A percentile compares a stretch with the other conserved stretches of the same genome.
Conservation (phyloP, 2,113 vertebrate genomes). For the Crocuta crocuta region DNA sequence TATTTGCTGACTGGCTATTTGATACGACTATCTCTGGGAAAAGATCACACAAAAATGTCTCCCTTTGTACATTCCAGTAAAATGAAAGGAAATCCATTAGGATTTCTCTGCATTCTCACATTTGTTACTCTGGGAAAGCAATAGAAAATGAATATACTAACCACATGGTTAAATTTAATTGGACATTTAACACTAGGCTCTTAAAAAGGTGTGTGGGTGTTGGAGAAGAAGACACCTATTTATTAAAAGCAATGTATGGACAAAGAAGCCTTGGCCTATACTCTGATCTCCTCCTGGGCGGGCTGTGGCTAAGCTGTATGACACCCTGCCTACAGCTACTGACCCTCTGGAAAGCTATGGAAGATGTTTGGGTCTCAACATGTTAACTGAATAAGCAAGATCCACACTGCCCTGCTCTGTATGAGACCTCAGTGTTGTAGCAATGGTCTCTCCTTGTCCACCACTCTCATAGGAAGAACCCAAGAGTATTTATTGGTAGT, state of each 20-base stretch:
- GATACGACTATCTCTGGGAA: not conserved
- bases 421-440: not conserved
- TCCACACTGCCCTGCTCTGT: rapidly evolving
- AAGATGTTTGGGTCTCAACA: not conserved
- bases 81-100: not conserved
- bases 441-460: not conserved
- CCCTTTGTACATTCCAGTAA: not conserved
- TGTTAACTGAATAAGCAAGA: not conserved
- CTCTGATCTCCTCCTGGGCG: not conserved
- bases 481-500: not conserved
- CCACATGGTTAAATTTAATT: not conserved
- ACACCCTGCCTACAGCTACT: not conserved
- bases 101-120: not conserved
- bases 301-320: not conserved
- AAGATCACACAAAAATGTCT: not conserved
- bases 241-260: not conserved
- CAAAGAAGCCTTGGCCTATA: not conserved
- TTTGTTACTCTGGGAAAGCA: not conserved
- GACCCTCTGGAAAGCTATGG: not conserved
- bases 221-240: not conserved
- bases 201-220: not conserved
- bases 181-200: not conserved
- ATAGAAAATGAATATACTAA: not conserved
- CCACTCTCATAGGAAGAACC: not conserved
- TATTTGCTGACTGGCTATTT: not conserved